These are phyloP conservation scores for Pantherophis guttatus DNA, from an alignment of 2,113 vertebrate species.

Conservation along the genomic window DNA sequence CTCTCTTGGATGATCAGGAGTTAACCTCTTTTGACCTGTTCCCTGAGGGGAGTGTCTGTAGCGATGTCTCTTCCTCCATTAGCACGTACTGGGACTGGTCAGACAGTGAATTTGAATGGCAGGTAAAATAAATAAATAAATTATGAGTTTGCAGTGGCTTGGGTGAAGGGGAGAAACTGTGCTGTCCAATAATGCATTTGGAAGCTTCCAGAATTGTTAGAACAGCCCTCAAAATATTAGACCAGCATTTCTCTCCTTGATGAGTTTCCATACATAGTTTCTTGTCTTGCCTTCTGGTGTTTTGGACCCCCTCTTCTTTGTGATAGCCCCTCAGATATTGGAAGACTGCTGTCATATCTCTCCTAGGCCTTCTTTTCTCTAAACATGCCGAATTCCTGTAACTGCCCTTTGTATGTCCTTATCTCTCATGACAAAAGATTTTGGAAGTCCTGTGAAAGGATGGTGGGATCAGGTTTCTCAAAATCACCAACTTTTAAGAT, in stretches of 20 bases:
- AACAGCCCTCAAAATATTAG: not conserved
- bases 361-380: not conserved
- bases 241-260: not conserved
- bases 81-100: slow-evolving; percentile 99
- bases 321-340: not conserved
- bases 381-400: not conserved
- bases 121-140: slow-evolving; percentile 76
- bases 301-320: not conserved
- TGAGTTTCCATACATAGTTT: not conserved
- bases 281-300: not conserved
- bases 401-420: not conserved
- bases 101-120: slow-evolving; percentile 99
- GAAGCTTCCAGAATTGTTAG: not conserved
- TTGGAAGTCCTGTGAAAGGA: not conserved
- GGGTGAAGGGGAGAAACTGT: not conserved
- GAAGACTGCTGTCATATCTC: not conserved
- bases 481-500: not conserved
- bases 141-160: not conserved
- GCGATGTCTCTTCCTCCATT: slow-evolving; percentile 98
- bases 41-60: slow-evolving; percentile 96
- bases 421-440: not conserved
- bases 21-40: slow-evolving; percentile 95
- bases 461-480: not conserved
- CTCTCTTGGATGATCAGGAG: slow-evolving; percentile 94
- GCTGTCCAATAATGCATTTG: not conserved